These are phyloP conservation scores for Cataglyphis albicans DNA, from an alignment of 2,888 invertebrate species.

Conservation along the genomic window DNA sequence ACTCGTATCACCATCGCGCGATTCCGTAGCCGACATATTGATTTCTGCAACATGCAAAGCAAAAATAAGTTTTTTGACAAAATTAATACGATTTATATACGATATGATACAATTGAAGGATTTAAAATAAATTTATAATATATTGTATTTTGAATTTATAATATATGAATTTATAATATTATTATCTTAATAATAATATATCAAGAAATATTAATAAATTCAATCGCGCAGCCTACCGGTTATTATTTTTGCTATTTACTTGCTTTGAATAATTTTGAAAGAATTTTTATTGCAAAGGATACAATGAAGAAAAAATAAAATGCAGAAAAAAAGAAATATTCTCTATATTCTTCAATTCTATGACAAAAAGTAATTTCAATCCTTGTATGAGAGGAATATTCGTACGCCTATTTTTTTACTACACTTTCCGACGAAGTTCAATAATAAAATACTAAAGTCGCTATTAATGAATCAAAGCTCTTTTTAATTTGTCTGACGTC, in stretches of 20 bases:
- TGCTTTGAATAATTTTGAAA: background rate
- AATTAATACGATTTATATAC: background rate
- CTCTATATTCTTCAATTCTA: background rate
- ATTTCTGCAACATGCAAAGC: slow-evolving; percentile 71
- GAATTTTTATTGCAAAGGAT: background rate
- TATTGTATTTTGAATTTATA: too few species aligned
- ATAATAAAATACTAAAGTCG: background rate
- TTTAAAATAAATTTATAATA: background rate
- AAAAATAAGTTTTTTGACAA: slow-evolving; percentile 7
- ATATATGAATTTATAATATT: background rate
- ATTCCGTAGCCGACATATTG: slow-evolving; percentile 80
- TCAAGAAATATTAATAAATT: slow-evolving; percentile 10
- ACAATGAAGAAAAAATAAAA: background rate
- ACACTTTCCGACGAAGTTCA: background rate
- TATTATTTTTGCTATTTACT: background rate
- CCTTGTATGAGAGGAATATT: too few species aligned
- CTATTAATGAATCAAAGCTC: background rate
- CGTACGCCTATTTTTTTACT: background rate
- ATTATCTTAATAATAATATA: too few species aligned
- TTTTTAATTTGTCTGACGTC: background rate
- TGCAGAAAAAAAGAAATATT: background rate
- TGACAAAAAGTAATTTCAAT: too few species aligned
- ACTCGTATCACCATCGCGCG: slow-evolving; percentile 78
- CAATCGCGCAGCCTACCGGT: background rate
- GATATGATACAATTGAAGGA: background rate